phyloP scores from a whole-genome alignment of 1,140 invertebrate genomes.

The Anastatus disparis region DNA sequence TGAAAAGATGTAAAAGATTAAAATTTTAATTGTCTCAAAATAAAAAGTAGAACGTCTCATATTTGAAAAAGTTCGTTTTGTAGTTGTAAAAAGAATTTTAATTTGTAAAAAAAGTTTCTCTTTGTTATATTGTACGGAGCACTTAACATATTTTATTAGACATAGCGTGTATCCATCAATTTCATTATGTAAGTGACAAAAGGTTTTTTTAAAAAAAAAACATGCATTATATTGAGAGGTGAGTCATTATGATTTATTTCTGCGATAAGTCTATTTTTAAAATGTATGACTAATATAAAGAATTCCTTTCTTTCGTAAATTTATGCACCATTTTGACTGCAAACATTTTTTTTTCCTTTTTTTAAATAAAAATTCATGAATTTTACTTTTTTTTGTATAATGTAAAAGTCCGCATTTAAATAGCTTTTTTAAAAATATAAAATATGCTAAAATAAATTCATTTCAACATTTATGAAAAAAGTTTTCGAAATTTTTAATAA shows the following conservation, averaged over 20 bases:
- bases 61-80: too few relatives aligned
- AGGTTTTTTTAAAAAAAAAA: constrained; percentile 3
- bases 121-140: not conserved
- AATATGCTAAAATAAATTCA: too few relatives aligned
- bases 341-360: not conserved
- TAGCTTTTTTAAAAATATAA: not conserved
- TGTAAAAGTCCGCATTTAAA: not conserved
- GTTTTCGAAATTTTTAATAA: not conserved
- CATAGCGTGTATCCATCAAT: constrained; percentile 9
- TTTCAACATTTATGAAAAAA: not conserved
- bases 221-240: not conserved
- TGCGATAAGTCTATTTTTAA: constrained; percentile 27
- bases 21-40: too few relatives aligned
- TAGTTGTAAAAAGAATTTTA: too few relatives aligned
- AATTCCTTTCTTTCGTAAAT: constrained; percentile 15
- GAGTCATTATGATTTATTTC: constrained; percentile 29
- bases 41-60: too few relatives aligned
- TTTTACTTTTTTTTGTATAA: not conserved
- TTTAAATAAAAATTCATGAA: constrained; percentile 13
- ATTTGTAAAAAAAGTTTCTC: too few relatives aligned
- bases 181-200: constrained; percentile 34
- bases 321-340: not conserved
- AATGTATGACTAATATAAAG: constrained; percentile 21
- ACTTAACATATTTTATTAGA: constrained; percentile 23
- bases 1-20: too few relatives aligned